Percentiles rank a stretch among this genome's conserved stretches.
These are phyloP conservation scores for Pollenia labialis DNA, from an alignment of 2,888 invertebrate species.

Conservation along the genomic window DNA sequence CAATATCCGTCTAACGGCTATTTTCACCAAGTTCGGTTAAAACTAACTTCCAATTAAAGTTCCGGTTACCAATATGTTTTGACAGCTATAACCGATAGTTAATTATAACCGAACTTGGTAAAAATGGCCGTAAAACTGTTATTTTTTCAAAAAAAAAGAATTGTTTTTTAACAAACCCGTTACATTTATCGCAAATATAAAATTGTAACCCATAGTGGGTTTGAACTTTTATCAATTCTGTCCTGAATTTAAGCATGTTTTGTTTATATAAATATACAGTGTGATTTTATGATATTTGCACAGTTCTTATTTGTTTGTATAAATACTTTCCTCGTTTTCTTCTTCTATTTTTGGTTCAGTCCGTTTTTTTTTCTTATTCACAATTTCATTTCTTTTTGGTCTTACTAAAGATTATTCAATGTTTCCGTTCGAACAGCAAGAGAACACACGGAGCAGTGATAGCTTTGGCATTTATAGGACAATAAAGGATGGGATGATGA, in stretches of 20 bases:
- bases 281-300: slow-evolving; percentile 70
- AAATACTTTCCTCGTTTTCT: slow-evolving; percentile 3
- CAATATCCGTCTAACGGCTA: no score
- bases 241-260: background rate
- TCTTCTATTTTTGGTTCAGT: background rate
- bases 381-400: slow-evolving; percentile 12
- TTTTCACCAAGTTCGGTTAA: no score
- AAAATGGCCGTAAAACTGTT: no score
- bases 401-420: slow-evolving; percentile 17
- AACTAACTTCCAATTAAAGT: no score
- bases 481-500: slow-evolving; percentile 38
- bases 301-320: slow-evolving; percentile 59
- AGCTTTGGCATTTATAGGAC: slow-evolving; percentile 55
- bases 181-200: no score
- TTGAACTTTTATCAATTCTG: background rate
- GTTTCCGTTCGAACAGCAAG: slow-evolving; percentile 28
- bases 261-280: slow-evolving; percentile 12
- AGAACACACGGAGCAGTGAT: slow-evolving; percentile 34
- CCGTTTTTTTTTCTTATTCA: slow-evolving; percentile 35
- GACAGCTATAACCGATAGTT: no score
- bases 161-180: no score
- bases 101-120: no score
- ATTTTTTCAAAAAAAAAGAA: no score
- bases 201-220: slow-evolving; percentile 4
- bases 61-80: no score